Conservation (phyloP, 2,888 invertebrate species). For the Desoria tigrina region DNA sequence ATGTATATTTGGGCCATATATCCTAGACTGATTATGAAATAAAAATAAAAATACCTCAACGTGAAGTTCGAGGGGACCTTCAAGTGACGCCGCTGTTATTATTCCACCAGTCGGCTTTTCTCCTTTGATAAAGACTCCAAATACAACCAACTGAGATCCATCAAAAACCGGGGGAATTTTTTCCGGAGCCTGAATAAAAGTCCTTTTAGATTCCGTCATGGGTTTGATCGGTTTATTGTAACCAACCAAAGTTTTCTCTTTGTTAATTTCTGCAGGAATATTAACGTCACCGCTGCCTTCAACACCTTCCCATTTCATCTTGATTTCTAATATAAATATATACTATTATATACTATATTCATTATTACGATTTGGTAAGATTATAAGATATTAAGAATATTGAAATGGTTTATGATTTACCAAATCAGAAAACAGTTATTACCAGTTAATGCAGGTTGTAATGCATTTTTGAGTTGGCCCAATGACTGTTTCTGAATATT, state of each 20-base stretch:
- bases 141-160: conserved; percentile 50
- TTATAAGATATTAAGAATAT: too few species aligned
- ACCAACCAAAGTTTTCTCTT: conserved; percentile 51
- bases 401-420: too few species aligned
- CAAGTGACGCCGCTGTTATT: conserved; percentile 48
- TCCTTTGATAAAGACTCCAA: conserved; percentile 39
- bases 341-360: neutral
- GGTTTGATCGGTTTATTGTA: conserved; percentile 49
- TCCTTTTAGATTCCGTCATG: too few species aligned
- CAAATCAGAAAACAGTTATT: too few species aligned
- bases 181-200: conserved; percentile 37
- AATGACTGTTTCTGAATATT: conserved; percentile 54
- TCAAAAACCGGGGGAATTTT: conserved; percentile 53
- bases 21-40: neutral
- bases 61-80: conserved; percentile 43
- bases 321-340: conserved; percentile 33
- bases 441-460: conserved; percentile 48
- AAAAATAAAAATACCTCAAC: conserved; percentile 26
- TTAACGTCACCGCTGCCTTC: neutral
- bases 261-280: conserved; percentile 34
- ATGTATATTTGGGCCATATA: neutral
- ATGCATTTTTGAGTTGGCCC: conserved; percentile 52
- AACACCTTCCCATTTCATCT: conserved; percentile 47
- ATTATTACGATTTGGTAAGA: neutral
- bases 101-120: conserved; percentile 35